A percentile compares a stretch with the other conserved stretches of the same genome.
These are phyloP conservation scores for Donacobius atricapilla DNA, from an alignment of 2,113 vertebrate genomes.

Conservation along the genomic window DNA sequence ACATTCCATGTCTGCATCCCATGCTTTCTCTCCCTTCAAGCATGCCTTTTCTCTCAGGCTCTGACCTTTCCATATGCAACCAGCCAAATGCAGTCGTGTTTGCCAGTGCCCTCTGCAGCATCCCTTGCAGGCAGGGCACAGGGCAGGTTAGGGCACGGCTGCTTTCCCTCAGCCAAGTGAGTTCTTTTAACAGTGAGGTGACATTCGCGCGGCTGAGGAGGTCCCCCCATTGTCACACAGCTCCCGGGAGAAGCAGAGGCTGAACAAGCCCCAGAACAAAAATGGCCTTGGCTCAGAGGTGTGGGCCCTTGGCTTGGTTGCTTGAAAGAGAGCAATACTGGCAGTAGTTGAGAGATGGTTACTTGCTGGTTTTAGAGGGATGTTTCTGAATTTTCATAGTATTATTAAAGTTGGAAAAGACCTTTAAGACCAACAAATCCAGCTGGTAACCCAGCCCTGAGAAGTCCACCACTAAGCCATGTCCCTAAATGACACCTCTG, in stretches of 20 bases:
- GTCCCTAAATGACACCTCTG: not conserved
- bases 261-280: not conserved
- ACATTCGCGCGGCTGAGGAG: not conserved
- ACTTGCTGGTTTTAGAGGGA: not conserved
- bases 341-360: not conserved
- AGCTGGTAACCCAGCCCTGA: not conserved
- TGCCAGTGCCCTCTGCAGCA: not conserved
- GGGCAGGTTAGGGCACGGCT: not conserved
- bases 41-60: not conserved
- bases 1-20: accelerated
- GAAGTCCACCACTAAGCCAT: not conserved
- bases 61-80: accelerated
- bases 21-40: not conserved
- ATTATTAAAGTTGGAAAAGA: not conserved
- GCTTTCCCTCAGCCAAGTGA: not conserved
- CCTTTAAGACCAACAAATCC: not conserved
- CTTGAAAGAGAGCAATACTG: not conserved
- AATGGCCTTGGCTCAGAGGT: accelerated
- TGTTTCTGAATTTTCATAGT: not conserved
- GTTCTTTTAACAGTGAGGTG: not conserved
- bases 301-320: accelerated
- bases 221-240: accelerated
- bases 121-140: not conserved
- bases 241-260: not conserved
- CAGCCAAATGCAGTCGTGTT: accelerated